Base-by-base conservation (phyloP, 1,140 invertebrate species). In the Octopus sinensis region DNA sequence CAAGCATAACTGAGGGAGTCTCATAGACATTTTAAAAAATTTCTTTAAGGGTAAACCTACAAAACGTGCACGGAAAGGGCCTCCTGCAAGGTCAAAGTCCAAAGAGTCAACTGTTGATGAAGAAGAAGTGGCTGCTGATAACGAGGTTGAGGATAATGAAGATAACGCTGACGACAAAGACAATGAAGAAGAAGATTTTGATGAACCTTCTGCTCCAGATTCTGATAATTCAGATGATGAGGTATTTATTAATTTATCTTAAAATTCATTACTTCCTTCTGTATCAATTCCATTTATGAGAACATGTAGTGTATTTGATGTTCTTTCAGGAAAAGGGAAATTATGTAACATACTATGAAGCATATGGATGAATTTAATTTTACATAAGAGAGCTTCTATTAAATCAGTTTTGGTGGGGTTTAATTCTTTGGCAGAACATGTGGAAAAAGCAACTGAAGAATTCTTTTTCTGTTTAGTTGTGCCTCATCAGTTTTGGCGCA, bases 161-260 rank as follows among this genome's bases (percentile, higher is more conserved):
- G 86, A 84, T 5, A 83, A 84, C 68, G 56, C 56, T 17, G 56
- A 17, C 1, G 17, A 9, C 56, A 62, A 17, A 62, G 17, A 9
- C 56, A 62, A 85, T 62, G 82, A 80, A 9, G 85, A 85, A n/a
- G 84, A 86, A 78, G 84, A 84, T 78, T 86, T 84, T 80, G 86
- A 86, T 83, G 84, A 82, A 68, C 80, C 76, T 17, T 81, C 82
- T 7, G 68, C 80, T n/a, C 81, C 84, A 10, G 83, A 84, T 4
- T 84, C 84, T 30, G 86, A 88, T 73, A 84, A 87, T 78, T 84
- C 85, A 9, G 84, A 85, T 54, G 86, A 88, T 84, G 86, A 87
- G 85, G 86, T 88, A 54, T 53, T 68, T 75, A 30, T 53, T n/a
- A 54, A 0, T 53, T 79, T n/a, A n/a, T 52, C 56, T 71, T 9